Evolutionary conservation across 1,140 invertebrate species (phyloP).

Genomic region (Zaprionus gabonicus): DNA sequence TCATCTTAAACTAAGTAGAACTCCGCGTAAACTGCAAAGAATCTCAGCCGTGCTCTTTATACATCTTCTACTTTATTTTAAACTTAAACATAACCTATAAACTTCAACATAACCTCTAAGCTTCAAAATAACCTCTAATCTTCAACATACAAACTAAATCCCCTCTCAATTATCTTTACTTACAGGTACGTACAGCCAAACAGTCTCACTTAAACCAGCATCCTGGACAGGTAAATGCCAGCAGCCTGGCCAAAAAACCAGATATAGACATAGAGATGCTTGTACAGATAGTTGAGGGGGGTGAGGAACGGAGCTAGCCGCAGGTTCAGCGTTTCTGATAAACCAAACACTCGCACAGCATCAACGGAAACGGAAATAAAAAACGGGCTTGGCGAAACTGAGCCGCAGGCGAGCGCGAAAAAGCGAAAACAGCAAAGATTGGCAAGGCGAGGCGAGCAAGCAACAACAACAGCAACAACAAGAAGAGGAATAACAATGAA

Average conservation of each 20-base stretch:
- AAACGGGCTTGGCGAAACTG: slow-evolving; percentile 41
- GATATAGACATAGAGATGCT: neutral
- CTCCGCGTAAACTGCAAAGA: too few relatives aligned
- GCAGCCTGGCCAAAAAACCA: slow-evolving; percentile 4
- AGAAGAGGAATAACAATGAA: neutral
- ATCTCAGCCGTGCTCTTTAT: too few relatives aligned
- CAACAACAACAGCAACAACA: slow-evolving; percentile 12
- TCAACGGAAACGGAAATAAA: slow-evolving; percentile 56
- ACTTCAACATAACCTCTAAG: too few relatives aligned
- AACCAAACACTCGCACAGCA: slow-evolving; percentile 60
- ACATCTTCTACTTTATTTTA: too few relatives aligned
- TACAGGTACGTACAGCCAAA: slow-evolving; percentile 57
- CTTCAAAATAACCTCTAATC: too few relatives aligned
- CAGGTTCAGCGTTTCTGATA: slow-evolving; percentile 20
- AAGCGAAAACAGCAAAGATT: slow-evolving; percentile 13
- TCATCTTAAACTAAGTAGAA: too few relatives aligned
- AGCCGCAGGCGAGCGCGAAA: slow-evolving; percentile 9
- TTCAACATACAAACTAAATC: slow-evolving; percentile 31
- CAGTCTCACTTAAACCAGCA: neutral
- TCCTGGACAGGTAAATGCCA: slow-evolving; percentile 19
- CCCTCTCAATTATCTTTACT: slow-evolving; percentile 22
- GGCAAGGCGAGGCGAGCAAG: slow-evolving; percentile 2
- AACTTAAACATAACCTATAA: too few relatives aligned
- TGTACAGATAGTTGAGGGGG: neutral
- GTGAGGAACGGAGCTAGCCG: neutral